These are phyloP conservation scores for Toxotes chatareus DNA, from an alignment of 2,113 vertebrate genomes.

Conservation along the genomic window DNA sequence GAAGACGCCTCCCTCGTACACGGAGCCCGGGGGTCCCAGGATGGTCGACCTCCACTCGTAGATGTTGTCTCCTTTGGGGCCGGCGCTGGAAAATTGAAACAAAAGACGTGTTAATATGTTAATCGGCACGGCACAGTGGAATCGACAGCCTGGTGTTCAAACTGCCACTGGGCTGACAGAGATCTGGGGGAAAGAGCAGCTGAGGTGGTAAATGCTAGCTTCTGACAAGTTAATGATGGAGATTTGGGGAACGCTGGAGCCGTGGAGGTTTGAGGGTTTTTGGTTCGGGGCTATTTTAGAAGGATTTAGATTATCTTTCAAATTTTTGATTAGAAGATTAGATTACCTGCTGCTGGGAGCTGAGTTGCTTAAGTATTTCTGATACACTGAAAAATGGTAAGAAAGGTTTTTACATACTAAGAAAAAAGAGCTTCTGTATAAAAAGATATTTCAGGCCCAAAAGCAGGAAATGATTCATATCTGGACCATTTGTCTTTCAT, in stretches of 20 bases:
- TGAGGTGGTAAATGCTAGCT: conserved; percentile 47
- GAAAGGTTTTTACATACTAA: not conserved
- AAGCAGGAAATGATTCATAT: conserved; percentile 37
- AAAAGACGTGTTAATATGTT: conserved; percentile 63
- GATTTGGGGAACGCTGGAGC: conserved; percentile 40
- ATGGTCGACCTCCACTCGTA: conserved; percentile 99
- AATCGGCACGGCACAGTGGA: conserved; percentile 20
- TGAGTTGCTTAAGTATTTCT: conserved; percentile 10
- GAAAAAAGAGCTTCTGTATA: not conserved
- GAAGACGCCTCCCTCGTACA: conserved; percentile 99
- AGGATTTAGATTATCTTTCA: conserved; percentile 41
- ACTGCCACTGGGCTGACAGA: conserved; percentile 32
- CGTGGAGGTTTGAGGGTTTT: conserved; percentile 35
- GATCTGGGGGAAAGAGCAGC: conserved; percentile 2
- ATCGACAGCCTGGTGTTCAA: conserved; percentile 39
- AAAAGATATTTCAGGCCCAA: not conserved
- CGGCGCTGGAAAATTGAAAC: conserved; percentile 87
- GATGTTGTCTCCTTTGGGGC: conserved; percentile 99
- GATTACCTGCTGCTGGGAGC: conserved; percentile 23
- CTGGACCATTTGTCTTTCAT: conserved; percentile 8
- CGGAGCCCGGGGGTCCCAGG: conserved; percentile 96
- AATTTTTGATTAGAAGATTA: conserved; percentile 22
- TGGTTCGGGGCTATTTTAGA: conserved; percentile 32
- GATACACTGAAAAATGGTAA: not conserved
- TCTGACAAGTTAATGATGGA: conserved; percentile 66